Evolutionary conservation across 2,113 vertebrate species (phyloP).

Genomic region (Oceanites oceanicus): DNA sequence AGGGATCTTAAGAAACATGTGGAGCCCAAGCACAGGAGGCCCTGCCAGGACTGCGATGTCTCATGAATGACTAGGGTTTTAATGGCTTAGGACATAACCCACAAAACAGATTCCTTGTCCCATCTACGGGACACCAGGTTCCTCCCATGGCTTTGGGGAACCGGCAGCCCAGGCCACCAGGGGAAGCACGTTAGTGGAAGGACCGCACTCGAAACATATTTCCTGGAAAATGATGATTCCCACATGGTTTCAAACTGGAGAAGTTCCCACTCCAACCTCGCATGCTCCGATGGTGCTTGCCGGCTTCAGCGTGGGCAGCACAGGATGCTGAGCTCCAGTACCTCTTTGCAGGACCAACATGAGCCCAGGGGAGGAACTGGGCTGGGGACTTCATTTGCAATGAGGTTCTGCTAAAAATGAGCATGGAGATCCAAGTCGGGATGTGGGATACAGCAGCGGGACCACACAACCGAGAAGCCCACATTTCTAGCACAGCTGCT

Average conservation of each 20-base stretch:
- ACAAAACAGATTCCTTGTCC: background rate
- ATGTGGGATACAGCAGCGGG: background rate
- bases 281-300: rapidly evolving
- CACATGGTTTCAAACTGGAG: background rate
- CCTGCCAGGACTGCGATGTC: background rate
- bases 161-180: background rate
- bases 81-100: background rate
- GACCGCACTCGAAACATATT: background rate
- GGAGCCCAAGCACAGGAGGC: background rate
- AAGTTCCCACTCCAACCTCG: background rate
- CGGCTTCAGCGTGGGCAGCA: background rate
- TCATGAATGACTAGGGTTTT: background rate
- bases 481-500: background rate
- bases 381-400: background rate
- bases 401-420: background rate
- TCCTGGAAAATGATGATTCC: background rate
- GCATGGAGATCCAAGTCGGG: background rate
- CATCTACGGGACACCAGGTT: rapidly evolving
- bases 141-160: background rate
- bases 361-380: background rate
- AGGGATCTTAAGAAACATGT: background rate
- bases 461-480: background rate
- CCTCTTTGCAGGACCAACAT: background rate
- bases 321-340: background rate
- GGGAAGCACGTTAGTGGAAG: rapidly evolving